Evolutionary conservation across 2,113 vertebrate genomes (phyloP).

Genomic region (Leptobrachium ailaonicum): DNA sequence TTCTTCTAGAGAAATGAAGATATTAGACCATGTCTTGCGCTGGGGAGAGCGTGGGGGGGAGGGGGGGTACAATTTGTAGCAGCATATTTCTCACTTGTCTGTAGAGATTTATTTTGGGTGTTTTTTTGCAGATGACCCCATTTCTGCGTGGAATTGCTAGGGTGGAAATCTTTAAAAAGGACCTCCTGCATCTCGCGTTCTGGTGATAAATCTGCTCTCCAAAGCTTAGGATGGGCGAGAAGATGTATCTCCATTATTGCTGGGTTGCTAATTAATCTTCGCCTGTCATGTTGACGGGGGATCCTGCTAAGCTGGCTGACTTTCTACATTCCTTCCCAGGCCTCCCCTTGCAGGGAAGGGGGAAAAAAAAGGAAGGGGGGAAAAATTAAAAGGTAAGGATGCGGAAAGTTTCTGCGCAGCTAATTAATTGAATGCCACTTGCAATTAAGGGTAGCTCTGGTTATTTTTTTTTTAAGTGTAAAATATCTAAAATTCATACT

Average conservation of each 20-base stretch:
- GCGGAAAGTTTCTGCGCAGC: slow-evolving; percentile 44
- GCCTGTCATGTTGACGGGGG: slow-evolving; percentile 48
- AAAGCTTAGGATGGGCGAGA: slow-evolving; percentile 34
- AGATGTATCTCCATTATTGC: slow-evolving; percentile 46
- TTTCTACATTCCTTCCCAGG: slow-evolving; percentile 41
- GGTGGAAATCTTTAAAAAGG: slow-evolving; percentile 16
- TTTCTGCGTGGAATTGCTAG: neutral
- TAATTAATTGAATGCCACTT: slow-evolving; percentile 51
- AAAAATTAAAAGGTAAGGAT: slow-evolving; percentile 45
- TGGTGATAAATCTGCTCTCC: slow-evolving; percentile 38
- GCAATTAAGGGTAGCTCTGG: slow-evolving; percentile 39
- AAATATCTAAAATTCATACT: slow-evolving; percentile 31
- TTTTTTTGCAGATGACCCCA: neutral
- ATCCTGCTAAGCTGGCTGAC: slow-evolving; percentile 47
- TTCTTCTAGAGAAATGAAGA: too few relatives aligned
- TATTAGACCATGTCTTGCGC: too few relatives aligned
- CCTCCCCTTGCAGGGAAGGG: slow-evolving; percentile 27
- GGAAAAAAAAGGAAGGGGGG: slow-evolving; percentile 23
- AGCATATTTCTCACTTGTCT: too few relatives aligned
- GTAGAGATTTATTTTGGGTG: neutral
- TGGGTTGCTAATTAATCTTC: slow-evolving; percentile 44
- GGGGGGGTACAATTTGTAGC: too few relatives aligned
- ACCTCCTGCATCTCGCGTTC: slow-evolving; percentile 9
- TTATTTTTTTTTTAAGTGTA: slow-evolving; percentile 38
- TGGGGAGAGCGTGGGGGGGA: too few relatives aligned